Base-by-base conservation (phyloP, 2,888 invertebrate species). In the Azorinus chamasolen region DNA sequence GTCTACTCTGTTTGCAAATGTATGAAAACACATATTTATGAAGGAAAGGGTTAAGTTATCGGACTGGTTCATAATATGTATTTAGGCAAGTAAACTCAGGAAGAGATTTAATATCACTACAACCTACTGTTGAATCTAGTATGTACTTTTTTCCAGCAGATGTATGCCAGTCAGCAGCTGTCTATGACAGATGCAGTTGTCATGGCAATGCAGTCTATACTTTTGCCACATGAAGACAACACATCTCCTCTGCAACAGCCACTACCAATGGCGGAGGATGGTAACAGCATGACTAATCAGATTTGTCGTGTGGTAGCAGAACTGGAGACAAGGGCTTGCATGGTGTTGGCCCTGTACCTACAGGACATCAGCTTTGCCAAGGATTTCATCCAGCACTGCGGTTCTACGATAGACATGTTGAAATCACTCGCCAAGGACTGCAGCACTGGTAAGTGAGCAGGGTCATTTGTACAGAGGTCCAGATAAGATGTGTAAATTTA, bases 261-360 rank as follows among this genome's bases (percentile, higher is more conserved):
- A 6, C 84, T 92, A 6, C 89, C 90, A 32, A 71, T 89, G 22
- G 84, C 79, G 16, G 91, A 89, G 27, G 92, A 93, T 72, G 92
- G 90, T 2, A 90, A 87, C 80, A 85, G 84, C 39, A 79, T 91
- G 59, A 81, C 86, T 57, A 91, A 92, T 84, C 91, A 92, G 76
- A 89, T 91, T 20, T 91, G 91, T 66, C 85, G 93, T 5, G 90
- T 93, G 1, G 84, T 93, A n/a, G 91, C 91, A 1, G 93, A 93
- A 86, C 90, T 93, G 41, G 83, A 92, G 70, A 91, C 93, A 4
- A 77, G 92, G 22, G 91, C 92, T 0, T 91, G 91, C 72, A 88
- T 90, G 83, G 91, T 93, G 32, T 80, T 93, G 24, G 87, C 93
- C 4, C 83, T 84, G 37, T 90, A 91, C 77, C 78, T 93, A 55